phyloP scores from a whole-genome alignment of 2,797 vertebrate species.

The Ptychadena robeensis region DNA sequence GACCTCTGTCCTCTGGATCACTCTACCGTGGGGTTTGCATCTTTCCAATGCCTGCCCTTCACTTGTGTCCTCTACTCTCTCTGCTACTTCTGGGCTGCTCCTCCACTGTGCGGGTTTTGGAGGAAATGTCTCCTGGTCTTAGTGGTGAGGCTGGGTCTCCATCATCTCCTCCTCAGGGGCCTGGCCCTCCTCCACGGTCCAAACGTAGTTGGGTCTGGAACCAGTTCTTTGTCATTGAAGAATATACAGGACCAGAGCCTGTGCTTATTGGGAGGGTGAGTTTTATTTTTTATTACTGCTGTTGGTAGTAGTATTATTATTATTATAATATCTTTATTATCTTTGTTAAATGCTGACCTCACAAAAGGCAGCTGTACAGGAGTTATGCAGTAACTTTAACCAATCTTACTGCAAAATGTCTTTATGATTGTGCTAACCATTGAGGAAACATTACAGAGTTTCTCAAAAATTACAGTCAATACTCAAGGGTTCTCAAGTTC shows the following conservation, averaged over 20 bases:
- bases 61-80: constrained; percentile 62
- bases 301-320: background rate
- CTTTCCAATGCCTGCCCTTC: constrained; percentile 51
- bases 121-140: constrained; percentile 67
- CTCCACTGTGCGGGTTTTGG: constrained; percentile 71
- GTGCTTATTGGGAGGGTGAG: constrained; percentile 92
- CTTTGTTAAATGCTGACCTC: no score
- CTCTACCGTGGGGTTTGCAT: constrained; percentile 16
- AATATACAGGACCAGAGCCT: constrained; percentile 89
- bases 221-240: constrained; percentile 94
- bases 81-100: constrained; percentile 76
- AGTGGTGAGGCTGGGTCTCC: constrained; percentile 66
- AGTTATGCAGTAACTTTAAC: no score
- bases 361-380: no score
- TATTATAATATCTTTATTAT: no score
- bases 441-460: background rate
- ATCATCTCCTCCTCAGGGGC: constrained; percentile 66
- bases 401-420: no score
- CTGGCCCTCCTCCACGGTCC: constrained; percentile 78
- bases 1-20: constrained; percentile 27
- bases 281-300: background rate
- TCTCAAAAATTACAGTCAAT: background rate
- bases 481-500: background rate
- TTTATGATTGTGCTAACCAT: constrained; percentile 2
- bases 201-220: constrained; percentile 95